Base-by-base conservation (phyloP, 2,888 invertebrate species). In the Leptinotarsa haldemani region DNA sequence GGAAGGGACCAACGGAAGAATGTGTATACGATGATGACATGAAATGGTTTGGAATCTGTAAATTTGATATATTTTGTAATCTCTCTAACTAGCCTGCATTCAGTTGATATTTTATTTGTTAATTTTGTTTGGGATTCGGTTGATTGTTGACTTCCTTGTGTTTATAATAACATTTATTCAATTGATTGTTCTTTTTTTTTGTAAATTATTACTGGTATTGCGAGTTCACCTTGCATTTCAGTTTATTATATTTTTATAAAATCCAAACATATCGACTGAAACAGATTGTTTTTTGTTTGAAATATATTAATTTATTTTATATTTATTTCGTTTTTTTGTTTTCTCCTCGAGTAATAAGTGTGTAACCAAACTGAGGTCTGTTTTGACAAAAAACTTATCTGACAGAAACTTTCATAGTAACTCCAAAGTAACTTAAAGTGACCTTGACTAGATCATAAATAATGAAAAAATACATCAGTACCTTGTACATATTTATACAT, bases 391-490 rank as follows among this genome's bases (percentile, higher is more conserved):
- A 53, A 50, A 16, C 52, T 47, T 74, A 78, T 78, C 68, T 70
- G 71, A 78, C 69, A 70, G 64, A 67, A 76, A 74, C 64, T 71
- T 76, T 77, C 74, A 80, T 81, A 81, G 81, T 82, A 75, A 83
- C 83, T 83, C 84, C 83, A 84, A 84, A 83, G 80, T 83, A 83
- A 84, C 82, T 84, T 81, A 85, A 87, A 87, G 87, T 87, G 87
- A 86, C 87, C 87, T 87, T 85, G 84, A 85, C 84, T 86, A 85
- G 84, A 85, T 83, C 84, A 84, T 85, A 85, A 86, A 75, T 70
- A 73, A 61, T 61, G 30, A 61, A n/a, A 78, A 79, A 80, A 82
- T 81, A 84, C 83, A 85, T 82, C 85, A 86, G 87, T 86, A 87
- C 86, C 86, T 86, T 86, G 86, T 85, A 86, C 82, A 85, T 85